phyloP scores from a whole-genome alignment of 1,140 invertebrate genomes.

The Popillia japonica region DNA sequence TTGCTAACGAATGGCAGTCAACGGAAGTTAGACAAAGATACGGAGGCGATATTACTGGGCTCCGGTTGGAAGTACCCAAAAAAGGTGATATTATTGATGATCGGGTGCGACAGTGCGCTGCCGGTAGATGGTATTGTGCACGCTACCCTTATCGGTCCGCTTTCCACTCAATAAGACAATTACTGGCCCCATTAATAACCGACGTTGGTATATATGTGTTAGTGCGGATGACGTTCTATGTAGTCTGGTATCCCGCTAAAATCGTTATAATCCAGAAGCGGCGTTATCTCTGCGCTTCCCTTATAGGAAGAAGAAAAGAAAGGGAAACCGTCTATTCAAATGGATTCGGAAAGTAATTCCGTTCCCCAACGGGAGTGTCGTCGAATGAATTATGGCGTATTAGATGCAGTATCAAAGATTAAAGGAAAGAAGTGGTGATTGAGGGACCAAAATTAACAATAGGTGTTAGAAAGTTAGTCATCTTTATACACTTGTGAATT shows the following conservation, averaged over 20 bases:
- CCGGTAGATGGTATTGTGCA: constrained; percentile 5
- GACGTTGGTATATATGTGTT: not conserved
- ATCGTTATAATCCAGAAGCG: constrained; percentile 2
- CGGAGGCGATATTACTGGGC: not conserved
- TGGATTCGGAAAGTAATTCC: not conserved
- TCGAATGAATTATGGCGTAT: not conserved
- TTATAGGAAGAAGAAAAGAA: not conserved
- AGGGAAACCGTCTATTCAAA: not conserved
- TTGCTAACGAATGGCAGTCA: not conserved
- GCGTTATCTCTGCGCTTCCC: constrained; percentile 3
- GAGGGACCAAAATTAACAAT: not conserved
- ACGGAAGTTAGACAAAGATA: not conserved
- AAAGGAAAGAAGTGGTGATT: not conserved
- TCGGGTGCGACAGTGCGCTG: constrained; percentile 4
- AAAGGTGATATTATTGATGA: constrained; percentile 15
- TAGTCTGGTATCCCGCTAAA: not conserved
- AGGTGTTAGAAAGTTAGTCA: no score
- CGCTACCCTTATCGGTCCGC: constrained; percentile 7
- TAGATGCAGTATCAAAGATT: not conserved
- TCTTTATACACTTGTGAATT: no score
- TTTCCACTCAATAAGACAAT: constrained; percentile 18
- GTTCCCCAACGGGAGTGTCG: not conserved
- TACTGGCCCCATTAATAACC: constrained; percentile 10
- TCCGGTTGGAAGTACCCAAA: not conserved
- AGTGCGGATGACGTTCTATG: constrained; percentile 8